Evolutionary conservation across 2,113 vertebrate species (phyloP), one percentile per base, ranked within the genome.

Genomic region (Tachysurus fulvidraco): DNA sequence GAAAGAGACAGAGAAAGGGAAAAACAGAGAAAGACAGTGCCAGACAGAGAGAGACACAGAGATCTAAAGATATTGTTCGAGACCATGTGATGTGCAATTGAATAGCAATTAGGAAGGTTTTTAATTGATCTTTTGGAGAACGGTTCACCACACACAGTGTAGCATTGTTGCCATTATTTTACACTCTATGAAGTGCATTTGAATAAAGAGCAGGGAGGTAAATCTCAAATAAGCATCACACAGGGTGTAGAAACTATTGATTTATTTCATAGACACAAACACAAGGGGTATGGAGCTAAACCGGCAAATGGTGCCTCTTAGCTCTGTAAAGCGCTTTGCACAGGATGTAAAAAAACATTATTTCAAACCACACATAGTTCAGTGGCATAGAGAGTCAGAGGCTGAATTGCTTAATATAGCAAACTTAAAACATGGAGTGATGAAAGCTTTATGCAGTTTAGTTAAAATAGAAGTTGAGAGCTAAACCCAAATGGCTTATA

Each of bases 201-300:
- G 44, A 12, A 50, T n/a, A n/a, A 76, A 76, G 23, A 23, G 41
- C 44, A 46, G 69, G 25, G 44, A 76, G 50, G 25, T 28, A 25
- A 78, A 54, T 78, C 74, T 50, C 74, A 78, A 78, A 78, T 17
- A 28, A 10, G 78, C 54, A 60, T 80, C 41, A 41, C 55, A 30
- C 50, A 78, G 50, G 74, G 50, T 78, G 74, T 28, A 78, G 25
- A 77, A 36, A 41, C 21, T 80, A 59, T 80, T 41, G 78, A 80
- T 59, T 59, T 36, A 80, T 80, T 59, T 59, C 5, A 41, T 19
- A 59, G 9, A 55, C 17, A 59, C 28, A 9, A 41, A 23, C 16
- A 59, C 17, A 41, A 59, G 28, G 9, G 36, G 54, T 41, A 59
- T 1, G 28, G 54, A 13, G 4, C n/a, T 21, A 80, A 59, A 80